phyloP scores from a whole-genome alignment of 2,888 invertebrate genomes.

The Ptilodon capucinus region DNA sequence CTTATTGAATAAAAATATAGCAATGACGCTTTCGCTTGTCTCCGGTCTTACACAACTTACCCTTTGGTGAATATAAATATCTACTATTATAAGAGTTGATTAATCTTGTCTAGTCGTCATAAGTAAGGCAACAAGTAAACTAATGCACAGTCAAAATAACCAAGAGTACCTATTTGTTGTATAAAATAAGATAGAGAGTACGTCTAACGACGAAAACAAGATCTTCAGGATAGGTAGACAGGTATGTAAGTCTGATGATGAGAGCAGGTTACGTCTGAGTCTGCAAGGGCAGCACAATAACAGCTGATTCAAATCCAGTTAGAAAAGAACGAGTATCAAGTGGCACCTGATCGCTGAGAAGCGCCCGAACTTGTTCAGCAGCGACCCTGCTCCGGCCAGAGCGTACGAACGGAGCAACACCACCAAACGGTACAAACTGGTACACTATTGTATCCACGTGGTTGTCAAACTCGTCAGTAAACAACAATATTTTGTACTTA shows the following conservation, averaged over 20 bases:
- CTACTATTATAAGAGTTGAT: too few relatives aligned
- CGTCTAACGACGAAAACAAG: not conserved
- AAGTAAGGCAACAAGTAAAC: not conserved
- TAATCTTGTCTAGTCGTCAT: too few relatives aligned
- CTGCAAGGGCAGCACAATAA: constrained; percentile 57
- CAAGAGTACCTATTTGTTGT: not conserved
- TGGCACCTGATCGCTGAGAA: constrained; percentile 76
- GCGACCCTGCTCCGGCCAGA: constrained; percentile 56
- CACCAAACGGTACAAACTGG: constrained; percentile 78
- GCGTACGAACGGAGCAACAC: constrained; percentile 44
- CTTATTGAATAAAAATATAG: too few relatives aligned
- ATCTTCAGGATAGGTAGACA: not conserved
- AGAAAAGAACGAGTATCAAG: constrained; percentile 79
- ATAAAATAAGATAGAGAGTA: not conserved
- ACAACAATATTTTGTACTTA: constrained; percentile 43
- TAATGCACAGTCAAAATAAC: not conserved
- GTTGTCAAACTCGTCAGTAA: constrained; percentile 66
- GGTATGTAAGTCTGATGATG: not conserved
- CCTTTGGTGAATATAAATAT: too few relatives aligned
- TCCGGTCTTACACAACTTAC: not conserved
- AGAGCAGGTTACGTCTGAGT: constrained; percentile 22
- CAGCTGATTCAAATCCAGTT: constrained; percentile 80
- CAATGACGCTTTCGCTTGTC: not conserved
- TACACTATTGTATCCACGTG: constrained; percentile 74
- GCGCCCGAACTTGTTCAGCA: constrained; percentile 78